Evolutionary conservation across 2,113 vertebrate genomes (phyloP).

Genomic region (Microcebus tavaratra): DNA sequence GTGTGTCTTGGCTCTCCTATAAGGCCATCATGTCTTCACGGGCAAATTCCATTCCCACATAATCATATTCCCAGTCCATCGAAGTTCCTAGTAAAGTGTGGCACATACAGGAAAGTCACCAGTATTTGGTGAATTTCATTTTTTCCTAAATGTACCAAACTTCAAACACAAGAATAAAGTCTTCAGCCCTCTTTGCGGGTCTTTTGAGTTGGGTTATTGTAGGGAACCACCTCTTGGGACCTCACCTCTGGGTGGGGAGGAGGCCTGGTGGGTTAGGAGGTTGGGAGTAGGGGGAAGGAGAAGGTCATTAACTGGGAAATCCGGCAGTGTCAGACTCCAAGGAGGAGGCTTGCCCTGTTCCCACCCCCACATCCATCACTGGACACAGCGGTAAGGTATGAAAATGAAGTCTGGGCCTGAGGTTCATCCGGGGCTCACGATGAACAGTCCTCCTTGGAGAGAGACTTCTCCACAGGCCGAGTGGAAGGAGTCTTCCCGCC

Average conservation of each 20-base stretch:
- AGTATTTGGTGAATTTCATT: background rate
- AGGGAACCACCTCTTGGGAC: background rate
- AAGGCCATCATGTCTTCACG: background rate
- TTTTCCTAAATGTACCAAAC: background rate
- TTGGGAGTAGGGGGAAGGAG: background rate
- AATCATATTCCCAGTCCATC: background rate
- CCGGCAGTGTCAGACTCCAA: background rate
- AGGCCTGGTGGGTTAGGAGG: background rate
- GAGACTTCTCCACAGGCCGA: too few relatives aligned
- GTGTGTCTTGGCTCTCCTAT: background rate
- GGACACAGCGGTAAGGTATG: background rate
- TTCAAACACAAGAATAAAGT: background rate
- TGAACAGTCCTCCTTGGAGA: background rate
- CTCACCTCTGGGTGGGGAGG: background rate
- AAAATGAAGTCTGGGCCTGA: background rate
- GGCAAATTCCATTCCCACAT: background rate
- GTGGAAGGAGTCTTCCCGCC: background rate
- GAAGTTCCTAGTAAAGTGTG: background rate
- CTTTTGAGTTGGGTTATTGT: background rate
- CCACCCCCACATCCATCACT: rapidly evolving
- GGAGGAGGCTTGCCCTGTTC: background rate
- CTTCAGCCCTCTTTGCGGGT: background rate
- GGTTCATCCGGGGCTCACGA: background rate
- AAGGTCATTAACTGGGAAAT: background rate
- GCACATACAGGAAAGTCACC: background rate